A percentile compares a stretch with the other conserved stretches of the same genome.
Conservation (phyloP, 2,797 vertebrate genomes). For the Silurus lanzhouensis region DNA sequence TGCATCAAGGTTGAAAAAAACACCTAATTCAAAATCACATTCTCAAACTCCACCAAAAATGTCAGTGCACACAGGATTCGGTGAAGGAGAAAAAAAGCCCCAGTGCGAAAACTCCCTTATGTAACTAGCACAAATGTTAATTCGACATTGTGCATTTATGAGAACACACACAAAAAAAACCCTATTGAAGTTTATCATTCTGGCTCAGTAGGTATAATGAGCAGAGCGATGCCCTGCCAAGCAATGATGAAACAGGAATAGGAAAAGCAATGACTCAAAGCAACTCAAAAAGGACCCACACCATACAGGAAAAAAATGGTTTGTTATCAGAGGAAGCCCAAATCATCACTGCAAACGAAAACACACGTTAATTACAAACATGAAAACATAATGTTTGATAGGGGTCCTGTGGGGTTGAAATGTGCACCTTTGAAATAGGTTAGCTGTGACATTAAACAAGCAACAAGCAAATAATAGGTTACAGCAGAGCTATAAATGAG, state of each 20-base stretch:
- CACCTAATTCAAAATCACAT: background rate
- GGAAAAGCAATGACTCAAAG: slow-evolving; percentile 17
- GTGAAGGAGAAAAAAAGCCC: background rate
- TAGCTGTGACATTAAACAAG: background rate
- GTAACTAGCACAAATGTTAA: background rate
- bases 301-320: background rate
- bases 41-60: background rate
- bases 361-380: slow-evolving; percentile 19
- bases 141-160: background rate
- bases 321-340: background rate
- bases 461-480: slow-evolving; percentile 5
- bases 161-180: background rate
- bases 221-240: background rate
- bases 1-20: background rate
- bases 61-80: background rate
- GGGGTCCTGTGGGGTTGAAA: slow-evolving; percentile 7
- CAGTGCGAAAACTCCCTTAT: background rate
- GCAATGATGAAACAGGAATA: background rate
- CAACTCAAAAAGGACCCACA: slow-evolving; percentile 17
- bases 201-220: slow-evolving; percentile 17
- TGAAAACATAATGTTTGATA: background rate
- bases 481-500: background rate
- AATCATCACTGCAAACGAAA: background rate
- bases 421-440: slow-evolving; percentile 1
- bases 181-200: background rate